Evolutionary conservation across 2,888 invertebrate species (phyloP).

Genomic region (Syritta pipiens): DNA sequence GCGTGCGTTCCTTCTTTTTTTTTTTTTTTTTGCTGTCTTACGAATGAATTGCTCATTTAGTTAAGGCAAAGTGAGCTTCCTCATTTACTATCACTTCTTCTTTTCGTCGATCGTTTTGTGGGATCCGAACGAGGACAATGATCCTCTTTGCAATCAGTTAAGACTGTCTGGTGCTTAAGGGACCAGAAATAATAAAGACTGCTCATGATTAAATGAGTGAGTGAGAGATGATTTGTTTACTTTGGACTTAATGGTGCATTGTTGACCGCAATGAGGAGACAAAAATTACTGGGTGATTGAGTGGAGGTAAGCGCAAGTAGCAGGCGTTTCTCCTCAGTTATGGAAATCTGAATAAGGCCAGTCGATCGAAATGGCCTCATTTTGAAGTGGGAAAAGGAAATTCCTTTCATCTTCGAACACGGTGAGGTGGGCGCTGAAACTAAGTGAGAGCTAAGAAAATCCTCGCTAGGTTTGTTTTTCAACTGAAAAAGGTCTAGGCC

Average conservation of each 20-base stretch:
- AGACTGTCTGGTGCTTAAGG: conserved; percentile 11
- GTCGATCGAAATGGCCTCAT: too few species aligned
- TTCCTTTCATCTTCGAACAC: too few species aligned
- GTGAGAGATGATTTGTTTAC: conserved; percentile 43
- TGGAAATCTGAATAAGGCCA: too few species aligned
- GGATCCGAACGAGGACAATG: conserved; percentile 36
- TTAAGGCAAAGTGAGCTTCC: conserved; percentile 49
- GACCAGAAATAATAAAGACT: background rate
- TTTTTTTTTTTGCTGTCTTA: conserved; percentile 2
- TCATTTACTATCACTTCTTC: conserved; percentile 40
- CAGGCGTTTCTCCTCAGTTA: too few species aligned
- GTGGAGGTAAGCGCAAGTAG: too few species aligned
- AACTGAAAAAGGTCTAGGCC: too few species aligned
- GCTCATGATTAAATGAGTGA: conserved; percentile 34
- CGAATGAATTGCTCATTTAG: conserved; percentile 62
- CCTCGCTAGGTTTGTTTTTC: too few species aligned
- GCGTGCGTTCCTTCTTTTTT: conserved; percentile 12
- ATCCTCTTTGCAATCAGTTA: conserved; percentile 64
- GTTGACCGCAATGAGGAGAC: conserved; percentile 31
- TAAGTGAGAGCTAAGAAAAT: too few species aligned
- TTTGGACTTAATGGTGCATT: conserved; percentile 56
- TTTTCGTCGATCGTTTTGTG: conserved; percentile 1
- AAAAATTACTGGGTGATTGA: too few species aligned
- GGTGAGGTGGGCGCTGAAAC: too few species aligned
- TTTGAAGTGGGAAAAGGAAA: too few species aligned